These are phyloP conservation scores for Conus betulinus DNA, from an alignment of 1,140 invertebrate species.

Conservation along the genomic window DNA sequence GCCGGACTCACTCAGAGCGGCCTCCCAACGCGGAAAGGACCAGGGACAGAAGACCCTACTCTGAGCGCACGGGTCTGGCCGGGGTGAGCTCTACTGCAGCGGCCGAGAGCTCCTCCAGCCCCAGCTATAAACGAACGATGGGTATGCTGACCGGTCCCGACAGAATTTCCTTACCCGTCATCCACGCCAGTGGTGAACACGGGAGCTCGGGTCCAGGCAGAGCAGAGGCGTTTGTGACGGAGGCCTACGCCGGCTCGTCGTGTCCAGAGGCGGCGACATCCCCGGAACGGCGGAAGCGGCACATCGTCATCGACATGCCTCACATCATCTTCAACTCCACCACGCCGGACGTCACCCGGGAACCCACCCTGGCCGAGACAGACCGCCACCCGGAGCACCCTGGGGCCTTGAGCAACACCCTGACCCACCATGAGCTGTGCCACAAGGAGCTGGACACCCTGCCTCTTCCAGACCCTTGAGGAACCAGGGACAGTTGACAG, in stretches of 20 bases:
- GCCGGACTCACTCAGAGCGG: constrained; percentile 13
- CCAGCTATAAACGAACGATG: background rate
- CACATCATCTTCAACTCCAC: constrained; percentile 62
- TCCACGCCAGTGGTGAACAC: background rate
- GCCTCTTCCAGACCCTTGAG: background rate
- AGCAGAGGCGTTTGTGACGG: background rate
- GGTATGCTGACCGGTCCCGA: background rate
- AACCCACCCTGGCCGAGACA: background rate
- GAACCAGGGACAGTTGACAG: too few species aligned
- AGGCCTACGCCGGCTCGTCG: background rate
- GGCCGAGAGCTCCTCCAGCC: background rate
- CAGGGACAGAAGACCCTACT: background rate
- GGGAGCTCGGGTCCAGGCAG: background rate
- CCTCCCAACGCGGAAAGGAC: background rate
- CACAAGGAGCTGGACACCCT: constrained; percentile 63
- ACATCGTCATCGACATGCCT: constrained; percentile 67
- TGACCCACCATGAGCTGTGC: constrained; percentile 59
- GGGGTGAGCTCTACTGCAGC: background rate
- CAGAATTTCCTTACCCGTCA: constrained; percentile 5
- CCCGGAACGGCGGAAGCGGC: constrained; percentile 26
- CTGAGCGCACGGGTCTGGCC: background rate
- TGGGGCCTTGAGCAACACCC: constrained; percentile 49
- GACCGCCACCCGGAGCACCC: background rate
- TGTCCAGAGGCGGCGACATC: background rate
- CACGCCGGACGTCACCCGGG: constrained; percentile 47